Base-by-base conservation (phyloP, 2,888 invertebrate genomes). In the Brenthis ino region DNA sequence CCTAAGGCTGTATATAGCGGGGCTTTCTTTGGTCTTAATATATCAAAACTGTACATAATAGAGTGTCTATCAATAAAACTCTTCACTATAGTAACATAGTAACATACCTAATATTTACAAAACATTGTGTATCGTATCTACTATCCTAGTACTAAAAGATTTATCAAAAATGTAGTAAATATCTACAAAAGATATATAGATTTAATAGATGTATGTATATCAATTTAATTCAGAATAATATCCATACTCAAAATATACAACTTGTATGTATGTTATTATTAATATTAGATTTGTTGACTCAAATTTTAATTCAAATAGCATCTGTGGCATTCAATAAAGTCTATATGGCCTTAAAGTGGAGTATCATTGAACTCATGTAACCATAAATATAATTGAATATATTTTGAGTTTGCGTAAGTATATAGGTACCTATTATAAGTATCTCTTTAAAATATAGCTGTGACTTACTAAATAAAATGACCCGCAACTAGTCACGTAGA, bases 1-100 rank as follows among this genome's bases (percentile, higher is more conserved):
- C 84, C 76, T 77, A 80, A 79, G 74, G 84, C 80, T 81, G 82
- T 86, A 84, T 76, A 83, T 84, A 84, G 77, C 72, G 71, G 78
- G 77, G 79, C 81, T 77, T 77, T 76, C 77, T 76, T 77, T 75
- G 73, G 71, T 67, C 77, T 79, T 79, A 76, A 73, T 68, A 75
- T 73, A 77, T 64, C 57, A 66, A 65, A 67, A 68, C 71, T 80
- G 80, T 82, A 80, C 74, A 80, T 79, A 80, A 74, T 43, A 70
- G 48, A 57, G 51, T 57, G 58, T 70, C 65, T 70, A 55, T 63
- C 63, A 51, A 63, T 57, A 61, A 61, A 68, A 63, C 63, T 68
- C 68, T 71, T 68, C 70, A 70, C 65, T 68, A 65, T 63, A 72
- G 48, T 56, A 64, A 70, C 20, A 20, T 20, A 20, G 20, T 1